Evolutionary conservation across 1,140 invertebrate genomes (phyloP), one percentile per base, ranked within the genome.

Genomic region (Delia radicum): DNA sequence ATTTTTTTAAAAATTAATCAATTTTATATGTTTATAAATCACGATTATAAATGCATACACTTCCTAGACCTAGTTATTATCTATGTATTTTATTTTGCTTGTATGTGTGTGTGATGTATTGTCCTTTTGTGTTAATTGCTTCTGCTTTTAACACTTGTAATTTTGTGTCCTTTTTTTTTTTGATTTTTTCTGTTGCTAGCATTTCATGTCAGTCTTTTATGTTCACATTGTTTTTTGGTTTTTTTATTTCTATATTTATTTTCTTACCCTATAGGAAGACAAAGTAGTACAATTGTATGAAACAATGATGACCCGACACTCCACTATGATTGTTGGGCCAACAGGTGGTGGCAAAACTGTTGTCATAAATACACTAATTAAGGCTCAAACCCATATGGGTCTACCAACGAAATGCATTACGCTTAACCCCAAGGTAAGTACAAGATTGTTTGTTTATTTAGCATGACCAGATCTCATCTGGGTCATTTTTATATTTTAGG

Each of bases 301-400:
- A 87, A 95, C 95, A 2, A 96, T 97, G 94, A 94, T 95, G 93
- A 96, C 94, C 1, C 90, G 95, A 55, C 95, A 97, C 86, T 95
- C 94, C 26, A 93, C 93, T 10, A 97, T 97, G 95, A 81, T 97
- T 37, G 93, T 97, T 8, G 96, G 96, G 0, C 95, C 95, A 24
- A 96, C 95, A 26, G 94, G 95, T 62, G 94, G 95, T 37, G 95
- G 96, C 18, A 97, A 98, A 88, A 92, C 93, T 13, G 93, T 96
- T 10, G 91, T 97, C 18, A 91, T 97, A 77, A 90, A 95, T 81
- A 92, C 92, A 5, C 87, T 97, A 27, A 90, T 92, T 69, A 92
- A 92, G 81, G 92, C 94, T n/a, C 94, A 94, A 88, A 93, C 89
- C 4, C 87, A 89, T 79, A 87, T 97, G 31, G 92, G 92, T 2